phyloP scores from a whole-genome alignment of 2,797 vertebrate genomes.

The Sebastes wilsoni region DNA sequence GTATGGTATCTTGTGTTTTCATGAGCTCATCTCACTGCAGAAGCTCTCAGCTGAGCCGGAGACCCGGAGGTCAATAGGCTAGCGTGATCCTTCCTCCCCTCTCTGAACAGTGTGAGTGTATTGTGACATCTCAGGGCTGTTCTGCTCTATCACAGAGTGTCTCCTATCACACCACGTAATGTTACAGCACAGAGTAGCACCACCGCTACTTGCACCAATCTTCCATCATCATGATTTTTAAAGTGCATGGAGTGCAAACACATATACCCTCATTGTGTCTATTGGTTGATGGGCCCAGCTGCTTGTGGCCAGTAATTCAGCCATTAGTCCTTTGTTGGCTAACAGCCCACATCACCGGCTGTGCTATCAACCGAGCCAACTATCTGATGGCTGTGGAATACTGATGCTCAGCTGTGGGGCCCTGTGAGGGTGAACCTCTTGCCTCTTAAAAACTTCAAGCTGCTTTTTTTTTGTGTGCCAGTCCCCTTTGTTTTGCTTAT shows the following conservation, averaged over 20 bases:
- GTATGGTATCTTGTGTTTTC: conserved; percentile 41
- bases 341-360: conserved; percentile 47
- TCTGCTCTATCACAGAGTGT: conserved; percentile 9
- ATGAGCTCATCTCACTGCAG: conserved; percentile 55
- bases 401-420: conserved; percentile 75
- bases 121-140: conserved; percentile 57
- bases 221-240: conserved; percentile 32
- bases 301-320: conserved; percentile 56
- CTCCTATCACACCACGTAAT: conserved; percentile 6
- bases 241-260: conserved; percentile 38
- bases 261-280: conserved; percentile 26
- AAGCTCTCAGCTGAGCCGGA: background rate
- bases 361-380: conserved; percentile 53
- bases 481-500: conserved; percentile 13
- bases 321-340: conserved; percentile 56
- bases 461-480: background rate
- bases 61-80: conserved; percentile 55
- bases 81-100: conserved; percentile 54
- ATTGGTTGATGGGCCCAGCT: conserved; percentile 50
- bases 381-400: conserved; percentile 64
- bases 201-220: background rate
- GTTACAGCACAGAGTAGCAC: background rate
- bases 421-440: conserved; percentile 22
- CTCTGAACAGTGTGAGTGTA: conserved; percentile 36
- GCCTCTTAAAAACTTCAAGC: conserved; percentile 25